phyloP scores from a whole-genome alignment of 2,888 invertebrate genomes.

The Unio pictorum region DNA sequence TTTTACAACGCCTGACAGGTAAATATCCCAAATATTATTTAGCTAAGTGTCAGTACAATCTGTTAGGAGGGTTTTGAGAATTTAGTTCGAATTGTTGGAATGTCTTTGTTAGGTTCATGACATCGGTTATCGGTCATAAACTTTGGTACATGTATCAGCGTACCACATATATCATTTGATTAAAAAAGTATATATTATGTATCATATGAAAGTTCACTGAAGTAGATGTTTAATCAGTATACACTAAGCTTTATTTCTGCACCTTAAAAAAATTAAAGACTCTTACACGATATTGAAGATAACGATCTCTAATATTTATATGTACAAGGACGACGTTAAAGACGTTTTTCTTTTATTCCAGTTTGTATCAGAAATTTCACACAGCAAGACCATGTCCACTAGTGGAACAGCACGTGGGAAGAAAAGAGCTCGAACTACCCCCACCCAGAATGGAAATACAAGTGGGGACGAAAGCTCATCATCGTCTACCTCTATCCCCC shows the following conservation, averaged over 20 bases:
- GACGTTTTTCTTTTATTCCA: background rate
- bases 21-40: slow-evolving; percentile 22
- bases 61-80: slow-evolving; percentile 10
- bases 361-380: background rate
- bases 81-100: slow-evolving; percentile 19
- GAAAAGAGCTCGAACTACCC: slow-evolving; percentile 36
- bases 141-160: background rate
- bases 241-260: too few relatives aligned
- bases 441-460: slow-evolving; percentile 29
- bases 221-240: too few relatives aligned
- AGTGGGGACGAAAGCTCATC: slow-evolving; percentile 33
- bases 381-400: slow-evolving; percentile 18
- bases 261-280: too few relatives aligned
- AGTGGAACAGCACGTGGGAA: slow-evolving; percentile 27
- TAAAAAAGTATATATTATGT: background rate
- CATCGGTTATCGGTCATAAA: slow-evolving; percentile 1
- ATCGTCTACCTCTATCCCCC: slow-evolving; percentile 4
- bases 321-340: background rate
- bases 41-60: slow-evolving; percentile 9
- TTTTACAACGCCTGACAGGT: slow-evolving; percentile 27
- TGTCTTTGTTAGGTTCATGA: slow-evolving; percentile 34
- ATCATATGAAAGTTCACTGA: too few relatives aligned
- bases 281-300: too few relatives aligned
- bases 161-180: background rate
- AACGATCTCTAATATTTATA: too few relatives aligned